Evolutionary conservation across 2,113 vertebrate genomes (phyloP).

Genomic region (Daubentonia madagascariensis): DNA sequence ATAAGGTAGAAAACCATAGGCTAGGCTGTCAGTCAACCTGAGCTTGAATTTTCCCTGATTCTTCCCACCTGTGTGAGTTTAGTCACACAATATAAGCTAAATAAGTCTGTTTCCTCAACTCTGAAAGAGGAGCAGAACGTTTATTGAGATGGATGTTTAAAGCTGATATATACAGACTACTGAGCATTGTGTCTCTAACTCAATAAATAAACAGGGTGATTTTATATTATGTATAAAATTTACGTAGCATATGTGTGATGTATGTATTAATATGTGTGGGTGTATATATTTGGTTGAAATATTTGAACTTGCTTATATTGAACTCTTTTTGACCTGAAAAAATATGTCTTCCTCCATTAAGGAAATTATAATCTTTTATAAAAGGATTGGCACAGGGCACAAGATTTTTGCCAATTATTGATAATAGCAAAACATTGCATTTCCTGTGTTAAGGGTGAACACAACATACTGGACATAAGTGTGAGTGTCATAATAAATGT

Average conservation of each 20-base stretch:
- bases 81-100: not conserved
- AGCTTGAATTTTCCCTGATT: not conserved
- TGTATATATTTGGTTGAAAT: not conserved
- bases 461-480: not conserved
- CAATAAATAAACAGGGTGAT: not conserved
- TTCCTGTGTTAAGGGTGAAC: not conserved
- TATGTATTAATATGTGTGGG: not conserved
- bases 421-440: not conserved
- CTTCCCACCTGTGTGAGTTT: not conserved
- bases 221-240: not conserved
- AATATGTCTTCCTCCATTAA: constrained; percentile 41
- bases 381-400: not conserved
- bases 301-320: constrained; percentile 28
- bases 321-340: constrained; percentile 32
- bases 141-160: not conserved
- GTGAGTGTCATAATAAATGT: not conserved
- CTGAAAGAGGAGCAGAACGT: not conserved
- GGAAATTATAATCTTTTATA: constrained; percentile 25
- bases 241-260: not conserved
- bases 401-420: constrained; percentile 23
- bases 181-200: not conserved
- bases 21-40: not conserved
- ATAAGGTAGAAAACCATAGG: not conserved
- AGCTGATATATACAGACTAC: not conserved
- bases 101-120: not conserved